Evolutionary conservation across 2,797 vertebrate genomes (phyloP), one percentile per base, ranked within the genome.

Genomic region (Notoglanidium macrostoma): DNA sequence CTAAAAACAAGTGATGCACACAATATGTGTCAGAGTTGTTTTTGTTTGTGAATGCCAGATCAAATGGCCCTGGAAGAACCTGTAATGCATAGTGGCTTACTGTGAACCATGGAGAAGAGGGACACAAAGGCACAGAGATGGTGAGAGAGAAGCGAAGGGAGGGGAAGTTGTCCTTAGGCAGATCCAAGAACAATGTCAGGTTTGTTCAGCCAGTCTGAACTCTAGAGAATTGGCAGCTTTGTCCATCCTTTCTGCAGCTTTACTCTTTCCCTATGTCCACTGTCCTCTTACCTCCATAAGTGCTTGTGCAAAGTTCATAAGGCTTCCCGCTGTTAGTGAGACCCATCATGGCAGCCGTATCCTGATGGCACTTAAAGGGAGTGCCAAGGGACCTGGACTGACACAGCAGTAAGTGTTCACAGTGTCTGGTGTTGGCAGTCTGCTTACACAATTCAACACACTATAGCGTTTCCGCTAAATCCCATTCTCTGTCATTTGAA

Each of bases 291-390:
- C 87, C 92, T 92, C 93, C 91, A 88, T 94, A 94, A 95, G 94
- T 92, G 92, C 94, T 96, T 95, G 95, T 95, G 93, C 92, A 95
- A 95, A 96, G 95, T 96, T 96, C 95, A 96, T 95, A 95, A 95
- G 95, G 95, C 94, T 93, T 95, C 93, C 93, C 92, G 95, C 94
- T 96, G 94, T 95, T 96, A 95, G 93, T 94, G 91, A 86, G 89
- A 87, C 83, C 90, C 88, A 93, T 94, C 95, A 95, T 94, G 92
- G 91, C 88, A 90, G 93, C 94, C 94, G 93, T 94, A 94, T 95
- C 95, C 94, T 95, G 92, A 87, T 91, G 92, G 93, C 93, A 93
- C 93, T 95, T 93, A 94, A 95, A 93, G 76, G 73, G 88, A 61
- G 74, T 83, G 78, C 70, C 59, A 68, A 83, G 83, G 65, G 87